Percentiles rank a stretch among this genome's conserved stretches.
Conservation (phyloP, 2,797 vertebrate species). For the Microctenopoma steveboyesi region DNA sequence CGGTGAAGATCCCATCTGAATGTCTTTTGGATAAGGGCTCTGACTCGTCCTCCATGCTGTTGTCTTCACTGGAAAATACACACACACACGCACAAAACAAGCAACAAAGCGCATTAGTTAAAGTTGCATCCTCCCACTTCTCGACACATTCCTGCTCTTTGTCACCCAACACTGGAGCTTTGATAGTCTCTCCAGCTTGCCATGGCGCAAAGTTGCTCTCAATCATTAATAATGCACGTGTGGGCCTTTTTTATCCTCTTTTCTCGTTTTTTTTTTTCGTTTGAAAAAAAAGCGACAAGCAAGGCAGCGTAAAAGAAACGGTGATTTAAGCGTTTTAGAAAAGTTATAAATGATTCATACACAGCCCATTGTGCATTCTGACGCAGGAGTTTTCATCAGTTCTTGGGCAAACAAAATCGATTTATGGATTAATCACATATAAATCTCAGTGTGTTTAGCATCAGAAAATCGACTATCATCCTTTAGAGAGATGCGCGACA, state of each 20-base stretch:
- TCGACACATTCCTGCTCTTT: slow-evolving; percentile 1
- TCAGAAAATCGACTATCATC: slow-evolving; percentile 27
- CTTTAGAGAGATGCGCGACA: slow-evolving; percentile 25
- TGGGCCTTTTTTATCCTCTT: slow-evolving; percentile 49
- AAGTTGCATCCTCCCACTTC: slow-evolving; percentile 4
- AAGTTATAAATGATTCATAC: slow-evolving; percentile 74
- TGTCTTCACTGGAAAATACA: slow-evolving; percentile 80
- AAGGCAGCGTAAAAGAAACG: slow-evolving; percentile 37
- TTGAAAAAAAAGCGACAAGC: slow-evolving; percentile 23
- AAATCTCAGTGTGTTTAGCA: slow-evolving; percentile 31
- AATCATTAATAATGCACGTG: slow-evolving; percentile 32
- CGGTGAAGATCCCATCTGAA: slow-evolving; percentile 98
- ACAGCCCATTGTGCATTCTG: slow-evolving; percentile 63
- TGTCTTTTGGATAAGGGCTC: slow-evolving; percentile 96
- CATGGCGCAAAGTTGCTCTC: slow-evolving; percentile 17
- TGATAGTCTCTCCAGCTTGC: background rate
- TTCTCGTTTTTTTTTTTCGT: slow-evolving; percentile 26
- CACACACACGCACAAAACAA: slow-evolving; percentile 25
- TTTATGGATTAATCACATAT: slow-evolving; percentile 46
- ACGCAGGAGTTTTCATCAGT: slow-evolving; percentile 48
- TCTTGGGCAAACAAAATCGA: slow-evolving; percentile 39
- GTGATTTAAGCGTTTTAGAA: slow-evolving; percentile 54
- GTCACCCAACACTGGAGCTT: background rate
- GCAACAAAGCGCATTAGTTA: background rate
- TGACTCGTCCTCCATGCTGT: slow-evolving; percentile 88